Conservation (phyloP, 2,888 invertebrate genomes). For the Muscina levida region DNA sequence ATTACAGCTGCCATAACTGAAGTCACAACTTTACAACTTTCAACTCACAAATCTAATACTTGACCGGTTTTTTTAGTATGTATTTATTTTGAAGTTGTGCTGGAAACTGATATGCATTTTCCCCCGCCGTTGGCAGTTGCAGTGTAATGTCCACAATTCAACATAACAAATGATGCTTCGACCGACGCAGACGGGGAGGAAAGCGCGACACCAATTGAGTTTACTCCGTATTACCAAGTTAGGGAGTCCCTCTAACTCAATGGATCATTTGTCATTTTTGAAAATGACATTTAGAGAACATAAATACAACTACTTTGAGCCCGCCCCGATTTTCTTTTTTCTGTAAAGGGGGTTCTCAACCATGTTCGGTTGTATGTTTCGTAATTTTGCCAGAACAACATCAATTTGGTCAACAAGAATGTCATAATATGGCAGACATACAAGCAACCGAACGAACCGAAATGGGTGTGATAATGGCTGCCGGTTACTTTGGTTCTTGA, state of each 20-base stretch:
- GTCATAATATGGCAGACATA: conserved; percentile 33
- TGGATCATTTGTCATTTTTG: conserved; percentile 58
- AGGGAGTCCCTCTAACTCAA: conserved; percentile 1
- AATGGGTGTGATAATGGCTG: conserved; percentile 39
- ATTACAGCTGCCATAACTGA: conserved; percentile 10
- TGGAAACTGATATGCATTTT: conserved; percentile 21
- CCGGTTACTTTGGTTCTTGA: conserved; percentile 14
- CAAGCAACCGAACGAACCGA: conserved; percentile 4
- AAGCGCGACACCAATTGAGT: neutral
- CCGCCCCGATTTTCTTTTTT: conserved; percentile 22
- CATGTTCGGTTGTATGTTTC: conserved; percentile 2
- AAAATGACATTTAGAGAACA: conserved; percentile 59
- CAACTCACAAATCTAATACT: conserved; percentile 12
- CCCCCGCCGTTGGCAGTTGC: neutral
- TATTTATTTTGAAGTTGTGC: conserved; percentile 9
- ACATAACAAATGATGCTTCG: conserved; percentile 24
- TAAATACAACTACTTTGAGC: conserved; percentile 36
- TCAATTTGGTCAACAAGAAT: conserved; percentile 49
- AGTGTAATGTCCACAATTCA: conserved; percentile 7
- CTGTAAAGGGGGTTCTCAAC: neutral
- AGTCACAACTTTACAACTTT: neutral
- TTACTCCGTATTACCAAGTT: neutral
- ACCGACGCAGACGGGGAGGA: neutral
- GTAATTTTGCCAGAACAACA: conserved; percentile 26
- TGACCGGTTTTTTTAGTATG: conserved; percentile 22